phyloP scores from a whole-genome alignment of 2,888 invertebrate genomes.

The Phragmatobia fuliginosa region DNA sequence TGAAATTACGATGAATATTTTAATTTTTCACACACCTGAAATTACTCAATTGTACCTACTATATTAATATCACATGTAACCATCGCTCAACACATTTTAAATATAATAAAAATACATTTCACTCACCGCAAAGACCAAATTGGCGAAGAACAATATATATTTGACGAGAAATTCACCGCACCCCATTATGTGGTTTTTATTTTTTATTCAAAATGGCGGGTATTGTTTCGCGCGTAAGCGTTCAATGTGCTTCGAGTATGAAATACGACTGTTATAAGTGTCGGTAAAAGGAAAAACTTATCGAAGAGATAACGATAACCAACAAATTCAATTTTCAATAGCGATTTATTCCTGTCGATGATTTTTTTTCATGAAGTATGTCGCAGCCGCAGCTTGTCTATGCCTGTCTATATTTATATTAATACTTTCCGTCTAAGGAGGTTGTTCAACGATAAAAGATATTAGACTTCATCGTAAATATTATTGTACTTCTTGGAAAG shows the following conservation, averaged over 20 bases:
- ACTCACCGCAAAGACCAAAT: slow-evolving; percentile 92
- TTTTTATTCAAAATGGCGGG: background rate
- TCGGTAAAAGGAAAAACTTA: slow-evolving; percentile 11
- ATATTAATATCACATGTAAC: background rate
- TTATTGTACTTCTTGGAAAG: background rate
- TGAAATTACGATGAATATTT: background rate
- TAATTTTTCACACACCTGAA: background rate
- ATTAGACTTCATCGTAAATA: background rate
- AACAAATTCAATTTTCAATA: slow-evolving; percentile 14
- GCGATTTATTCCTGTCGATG: slow-evolving; percentile 8
- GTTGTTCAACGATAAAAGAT: background rate
- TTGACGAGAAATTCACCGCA: slow-evolving; percentile 85
- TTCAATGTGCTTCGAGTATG: background rate
- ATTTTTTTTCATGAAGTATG: background rate
- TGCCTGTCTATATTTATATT: background rate
- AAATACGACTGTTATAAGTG: slow-evolving; percentile 10
- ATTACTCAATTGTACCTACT: background rate
- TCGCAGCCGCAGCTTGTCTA: background rate
- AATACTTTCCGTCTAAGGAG: background rate
- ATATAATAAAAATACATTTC: slow-evolving; percentile 6
- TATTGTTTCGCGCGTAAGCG: slow-evolving; percentile 5
- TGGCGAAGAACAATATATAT: slow-evolving; percentile 92
- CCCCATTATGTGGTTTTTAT: slow-evolving; percentile 79
- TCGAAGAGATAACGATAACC: slow-evolving; percentile 8
- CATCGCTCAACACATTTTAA: slow-evolving; percentile 10